A percentile compares a stretch with the other conserved stretches of the same genome.
phyloP scores from a whole-genome alignment of 2,113 vertebrate species.

The Lycocorax pyrrhopterus region DNA sequence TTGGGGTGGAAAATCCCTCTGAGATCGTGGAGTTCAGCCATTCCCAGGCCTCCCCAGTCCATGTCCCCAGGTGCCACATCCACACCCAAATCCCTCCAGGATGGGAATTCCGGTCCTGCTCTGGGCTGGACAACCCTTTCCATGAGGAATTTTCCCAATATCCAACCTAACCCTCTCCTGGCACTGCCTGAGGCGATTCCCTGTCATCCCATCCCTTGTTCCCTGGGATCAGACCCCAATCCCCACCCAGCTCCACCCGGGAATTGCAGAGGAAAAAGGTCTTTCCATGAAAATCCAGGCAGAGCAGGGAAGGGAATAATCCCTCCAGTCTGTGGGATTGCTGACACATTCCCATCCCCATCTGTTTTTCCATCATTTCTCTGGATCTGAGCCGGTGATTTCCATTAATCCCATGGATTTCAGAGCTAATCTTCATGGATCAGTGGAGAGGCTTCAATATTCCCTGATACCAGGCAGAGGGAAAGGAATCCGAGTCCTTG shows the following conservation, averaged over 20 bases:
- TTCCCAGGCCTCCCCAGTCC: background rate
- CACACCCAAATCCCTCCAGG: background rate
- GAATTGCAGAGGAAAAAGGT: background rate
- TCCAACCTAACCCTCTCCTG: no score
- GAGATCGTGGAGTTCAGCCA: no score
- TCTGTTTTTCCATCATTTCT: accelerated
- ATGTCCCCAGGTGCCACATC: background rate
- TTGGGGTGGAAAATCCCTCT: background rate
- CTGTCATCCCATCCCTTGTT: background rate
- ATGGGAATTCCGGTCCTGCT: background rate
- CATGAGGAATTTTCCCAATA: background rate
- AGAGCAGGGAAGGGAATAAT: no score
- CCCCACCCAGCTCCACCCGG: background rate
- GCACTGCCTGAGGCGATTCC: accelerated
- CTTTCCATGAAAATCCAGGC: background rate
- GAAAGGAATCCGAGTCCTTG: background rate
- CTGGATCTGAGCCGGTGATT: background rate
- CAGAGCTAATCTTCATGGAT: background rate
- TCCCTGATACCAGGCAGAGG: background rate
- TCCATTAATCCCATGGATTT: background rate
- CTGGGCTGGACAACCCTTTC: background rate
- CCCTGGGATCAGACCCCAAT: background rate
- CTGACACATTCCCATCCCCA: accelerated
- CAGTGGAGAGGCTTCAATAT: background rate
- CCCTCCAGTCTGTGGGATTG: accelerated